Base-by-base conservation (phyloP, 1,140 invertebrate species). In the Euura saliciscinereae region DNA sequence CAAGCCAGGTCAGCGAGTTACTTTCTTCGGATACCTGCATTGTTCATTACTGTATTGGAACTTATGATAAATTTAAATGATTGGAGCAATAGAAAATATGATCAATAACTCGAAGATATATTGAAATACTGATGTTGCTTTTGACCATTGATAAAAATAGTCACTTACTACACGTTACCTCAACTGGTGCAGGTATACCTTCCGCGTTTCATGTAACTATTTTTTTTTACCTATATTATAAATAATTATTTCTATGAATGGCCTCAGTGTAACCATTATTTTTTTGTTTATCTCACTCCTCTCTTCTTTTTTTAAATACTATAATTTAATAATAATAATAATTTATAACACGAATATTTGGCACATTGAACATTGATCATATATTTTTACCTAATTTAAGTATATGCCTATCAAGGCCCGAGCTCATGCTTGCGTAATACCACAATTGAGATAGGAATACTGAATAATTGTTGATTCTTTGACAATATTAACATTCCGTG, bases 341-440 rank as follows among this genome's bases (percentile, higher is more conserved):
- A 78, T 85, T 79, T 75, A 70, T 84, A 86, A 85, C 82, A 84
- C 76, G 80, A 84, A 76, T 84, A 85, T 86, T 86, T 86, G 84
- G 84, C 84, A 86, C 84, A 86, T 84, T 77, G 75, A 86, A 86
- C 84, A 86, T 81, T 79, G 71, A 86, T 79, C 71, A 81, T 78
- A 79, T 71, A 66, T 71, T 71, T 76, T 67, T 67, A 42, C 43
- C 43, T 67, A 59, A 59, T 74, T 78, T 72, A 69, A 13, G 8
- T 69, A 78, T 76, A 75, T 75, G 72, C 71, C 42, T 43, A 71
- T 28, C 5, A 42, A 42, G 66, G 11, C 10, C 43, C 43, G 10
- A 4, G 11, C 42, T 67, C 10, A 67, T 3, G 28, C 8, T 67
- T 42, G 8, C 42, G 66, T 67, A 59, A 59, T 8, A 67, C 42